phyloP scores from a whole-genome alignment of 2,888 invertebrate genomes.

The Drosophila setosimentum region DNA sequence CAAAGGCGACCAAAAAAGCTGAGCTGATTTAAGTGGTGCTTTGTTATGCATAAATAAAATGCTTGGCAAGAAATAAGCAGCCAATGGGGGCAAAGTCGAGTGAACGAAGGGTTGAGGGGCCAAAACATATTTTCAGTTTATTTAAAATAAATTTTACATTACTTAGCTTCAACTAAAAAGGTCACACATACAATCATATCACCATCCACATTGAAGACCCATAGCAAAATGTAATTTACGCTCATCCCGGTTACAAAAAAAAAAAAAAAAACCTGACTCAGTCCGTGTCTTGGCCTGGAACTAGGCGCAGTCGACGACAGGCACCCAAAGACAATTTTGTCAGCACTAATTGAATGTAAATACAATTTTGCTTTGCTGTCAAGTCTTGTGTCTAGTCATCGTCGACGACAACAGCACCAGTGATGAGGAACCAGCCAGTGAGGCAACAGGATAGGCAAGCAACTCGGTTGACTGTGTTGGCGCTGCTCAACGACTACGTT shows the following conservation, averaged over 20 bases:
- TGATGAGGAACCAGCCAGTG: constrained; percentile 15
- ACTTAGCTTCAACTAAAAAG: constrained; percentile 61
- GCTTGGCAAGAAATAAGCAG: constrained; percentile 69
- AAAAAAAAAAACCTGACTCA: constrained; percentile 3
- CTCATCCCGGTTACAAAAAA: constrained; percentile 48
- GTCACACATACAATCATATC: constrained; percentile 33
- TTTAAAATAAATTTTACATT: constrained; percentile 81
- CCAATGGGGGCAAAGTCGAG: constrained; percentile 33
- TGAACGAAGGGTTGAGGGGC: constrained; percentile 12
- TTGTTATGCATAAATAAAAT: constrained; percentile 81
- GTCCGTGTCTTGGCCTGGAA: constrained; percentile 28
- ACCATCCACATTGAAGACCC: constrained; percentile 12
- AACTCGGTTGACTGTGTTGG: constrained; percentile 18
- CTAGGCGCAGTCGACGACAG: constrained; percentile 64
- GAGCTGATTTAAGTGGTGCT: constrained; percentile 79
- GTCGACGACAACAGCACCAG: constrained; percentile 34
- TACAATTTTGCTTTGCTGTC: constrained; percentile 82
- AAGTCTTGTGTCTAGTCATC: constrained; percentile 78
- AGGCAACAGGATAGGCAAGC: not conserved
- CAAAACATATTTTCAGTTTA: constrained; percentile 80
- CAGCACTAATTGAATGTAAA: constrained; percentile 81
- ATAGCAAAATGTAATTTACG: constrained; percentile 75
- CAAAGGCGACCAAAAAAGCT: constrained; percentile 52
- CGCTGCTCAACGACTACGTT: constrained; percentile 64
- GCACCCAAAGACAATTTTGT: constrained; percentile 81